Conservation (phyloP, 2,888 invertebrate species). For the Nemoura dubitans region DNA sequence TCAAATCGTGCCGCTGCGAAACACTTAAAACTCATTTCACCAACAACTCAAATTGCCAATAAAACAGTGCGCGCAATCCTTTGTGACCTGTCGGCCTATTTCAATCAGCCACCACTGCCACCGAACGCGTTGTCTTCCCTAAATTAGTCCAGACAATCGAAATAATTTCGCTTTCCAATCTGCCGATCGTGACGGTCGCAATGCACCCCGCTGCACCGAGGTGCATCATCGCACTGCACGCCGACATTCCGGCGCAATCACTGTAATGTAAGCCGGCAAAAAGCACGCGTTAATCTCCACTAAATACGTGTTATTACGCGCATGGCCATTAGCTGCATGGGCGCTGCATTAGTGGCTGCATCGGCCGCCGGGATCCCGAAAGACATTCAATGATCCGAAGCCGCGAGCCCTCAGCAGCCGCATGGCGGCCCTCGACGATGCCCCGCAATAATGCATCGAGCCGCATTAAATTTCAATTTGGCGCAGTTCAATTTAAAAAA, state of each 20-base stretch:
- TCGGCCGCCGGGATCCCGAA: slow-evolving; percentile 49
- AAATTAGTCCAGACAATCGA: neutral
- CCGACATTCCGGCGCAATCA: neutral
- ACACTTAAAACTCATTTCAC: neutral
- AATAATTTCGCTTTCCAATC: neutral
- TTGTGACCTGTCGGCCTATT: neutral
- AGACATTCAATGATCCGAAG: slow-evolving; percentile 17
- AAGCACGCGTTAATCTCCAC: slow-evolving; percentile 5
- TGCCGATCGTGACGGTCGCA: neutral
- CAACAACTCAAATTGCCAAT: neutral
- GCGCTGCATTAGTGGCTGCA: neutral
- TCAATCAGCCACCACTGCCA: neutral
- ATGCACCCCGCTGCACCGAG: neutral
- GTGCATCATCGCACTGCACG: no score
- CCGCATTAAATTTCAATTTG: slow-evolving; percentile 34
- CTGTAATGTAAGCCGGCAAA: neutral
- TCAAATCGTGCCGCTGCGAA: neutral
- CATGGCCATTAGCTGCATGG: neutral
- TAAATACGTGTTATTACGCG: neutral
- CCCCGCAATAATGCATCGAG: slow-evolving; percentile 19
- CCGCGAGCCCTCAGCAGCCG: slow-evolving; percentile 32
- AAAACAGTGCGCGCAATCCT: neutral
- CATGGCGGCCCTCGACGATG: slow-evolving; percentile 19
- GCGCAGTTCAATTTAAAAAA: slow-evolving; percentile 9
- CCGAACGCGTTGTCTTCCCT: neutral